A percentile compares a stretch with the other conserved stretches of the same genome.
phyloP scores from a whole-genome alignment of 2,797 vertebrate species.

The Gadopsis bispinosus region DNA sequence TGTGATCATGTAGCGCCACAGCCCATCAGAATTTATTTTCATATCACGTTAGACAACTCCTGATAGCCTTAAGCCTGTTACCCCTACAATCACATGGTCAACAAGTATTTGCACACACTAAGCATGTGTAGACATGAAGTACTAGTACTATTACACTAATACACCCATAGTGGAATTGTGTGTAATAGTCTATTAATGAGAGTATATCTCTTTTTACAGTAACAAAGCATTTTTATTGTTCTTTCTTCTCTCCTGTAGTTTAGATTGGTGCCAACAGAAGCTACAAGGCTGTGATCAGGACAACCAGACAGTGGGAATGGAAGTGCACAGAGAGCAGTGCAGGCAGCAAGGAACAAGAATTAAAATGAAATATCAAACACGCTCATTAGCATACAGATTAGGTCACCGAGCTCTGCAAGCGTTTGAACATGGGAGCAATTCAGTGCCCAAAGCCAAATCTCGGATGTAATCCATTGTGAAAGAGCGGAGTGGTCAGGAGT shows the following conservation, averaged over 20 bases:
- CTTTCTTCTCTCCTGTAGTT: background rate
- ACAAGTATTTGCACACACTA: background rate
- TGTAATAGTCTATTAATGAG: slow-evolving; percentile 28
- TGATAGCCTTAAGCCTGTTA: too few relatives aligned
- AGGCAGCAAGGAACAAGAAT: slow-evolving; percentile 29
- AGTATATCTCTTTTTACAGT: slow-evolving; percentile 15
- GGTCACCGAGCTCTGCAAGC: slow-evolving; percentile 42
- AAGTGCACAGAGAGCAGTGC: slow-evolving; percentile 13
- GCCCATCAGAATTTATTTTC: too few relatives aligned
- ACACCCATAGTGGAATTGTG: background rate
- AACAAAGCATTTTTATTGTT: background rate
- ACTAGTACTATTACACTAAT: background rate
- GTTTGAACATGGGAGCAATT: slow-evolving; percentile 57
- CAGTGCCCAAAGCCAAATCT: slow-evolving; percentile 44
- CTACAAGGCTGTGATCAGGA: slow-evolving; percentile 37
- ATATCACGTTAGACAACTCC: too few relatives aligned
- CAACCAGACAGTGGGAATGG: slow-evolving; percentile 7
- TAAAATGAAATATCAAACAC: slow-evolving; percentile 60
- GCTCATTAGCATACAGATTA: slow-evolving; percentile 65
- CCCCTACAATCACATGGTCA: background rate
- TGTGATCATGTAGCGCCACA: background rate
- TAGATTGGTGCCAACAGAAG: slow-evolving; percentile 39
- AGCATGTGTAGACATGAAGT: background rate
- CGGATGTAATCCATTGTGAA: slow-evolving; percentile 50
- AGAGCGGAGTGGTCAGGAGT: slow-evolving; percentile 44